These are phyloP conservation scores for Protophormia terraenovae DNA, from an alignment of 2,888 invertebrate genomes.

Conservation along the genomic window DNA sequence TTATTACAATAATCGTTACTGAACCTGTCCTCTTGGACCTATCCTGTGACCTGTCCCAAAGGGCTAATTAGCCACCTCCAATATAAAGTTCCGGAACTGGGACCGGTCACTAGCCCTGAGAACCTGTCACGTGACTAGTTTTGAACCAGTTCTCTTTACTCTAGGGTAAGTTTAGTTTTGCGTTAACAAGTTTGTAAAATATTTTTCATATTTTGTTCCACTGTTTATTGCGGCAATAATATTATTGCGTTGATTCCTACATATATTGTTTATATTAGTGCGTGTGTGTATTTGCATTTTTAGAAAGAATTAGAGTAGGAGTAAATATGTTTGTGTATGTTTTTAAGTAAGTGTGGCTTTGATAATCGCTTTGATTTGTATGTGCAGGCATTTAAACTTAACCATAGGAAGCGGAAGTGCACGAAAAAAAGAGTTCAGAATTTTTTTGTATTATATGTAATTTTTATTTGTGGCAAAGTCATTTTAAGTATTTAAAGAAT, in stretches of 20 bases:
- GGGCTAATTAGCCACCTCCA: no score
- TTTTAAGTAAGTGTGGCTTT: constrained; percentile 49
- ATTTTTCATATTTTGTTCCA: neutral
- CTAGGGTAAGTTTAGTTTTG: no score
- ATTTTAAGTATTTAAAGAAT: constrained; percentile 24
- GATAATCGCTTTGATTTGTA: constrained; percentile 62
- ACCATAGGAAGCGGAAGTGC: constrained; percentile 60
- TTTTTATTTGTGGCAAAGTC: constrained; percentile 7
- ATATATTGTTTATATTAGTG: neutral
- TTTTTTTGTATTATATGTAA: neutral
- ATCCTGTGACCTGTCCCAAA: no score
- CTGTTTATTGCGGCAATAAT: neutral
- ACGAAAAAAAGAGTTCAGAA: constrained; percentile 13
- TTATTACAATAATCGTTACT: no score
- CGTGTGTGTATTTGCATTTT: neutral
- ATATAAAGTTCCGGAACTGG: no score
- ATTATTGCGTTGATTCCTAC: neutral
- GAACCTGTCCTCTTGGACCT: no score
- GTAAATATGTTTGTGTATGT: neutral
- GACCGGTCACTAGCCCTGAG: no score
- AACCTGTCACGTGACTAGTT: no score
- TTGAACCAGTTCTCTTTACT: no score
- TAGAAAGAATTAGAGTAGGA: neutral
- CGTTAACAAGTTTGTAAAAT: no score
- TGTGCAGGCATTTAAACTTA: constrained; percentile 60